Evolutionary conservation across 2,113 vertebrate genomes (phyloP), one percentile per base, ranked within the genome.

Genomic region (Podarcis cretensis): DNA sequence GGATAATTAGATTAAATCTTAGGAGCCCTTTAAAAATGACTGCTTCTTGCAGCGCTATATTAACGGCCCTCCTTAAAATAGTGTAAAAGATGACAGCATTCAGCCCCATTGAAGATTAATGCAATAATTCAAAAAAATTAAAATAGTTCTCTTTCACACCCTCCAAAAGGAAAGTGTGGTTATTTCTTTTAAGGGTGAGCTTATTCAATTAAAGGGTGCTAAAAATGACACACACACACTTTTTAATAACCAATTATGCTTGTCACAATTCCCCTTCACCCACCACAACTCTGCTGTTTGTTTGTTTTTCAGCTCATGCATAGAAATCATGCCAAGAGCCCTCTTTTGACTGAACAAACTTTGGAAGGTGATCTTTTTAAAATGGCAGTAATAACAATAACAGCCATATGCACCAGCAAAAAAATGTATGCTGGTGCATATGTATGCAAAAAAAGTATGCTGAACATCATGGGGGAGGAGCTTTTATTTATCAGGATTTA

Each of bases 181-280:
- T 79, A 20, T 65, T 81, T 63, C 79, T 12, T 40, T 23, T 5
- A 37, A 37, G 12, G 80, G 59, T 82, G 57, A 82, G 59, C 32
- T 82, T 82, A 40, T 23, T n/a, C 79, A 32, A 63, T 66, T 27
- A 66, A 82, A 82, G 32, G 35, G 32, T 40, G 59, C n/a, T 16
- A 81, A 21, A 4, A n/a, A 81, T 59, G 3, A 27, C 3, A 18
- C 6, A 2, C 6, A 18, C 6, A 2, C 6, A 25, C 30, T 68
- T 86, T 86, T 66, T 68, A 77, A 78, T 25, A 86, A 75, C 71
- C 80, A 75, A 82, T 66, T 75, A 83, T 27, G 18, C 30, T 75
- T 87, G 30, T 65, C 71, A 66, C 35, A 76, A 48, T 65, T 76
- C 25, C 30, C 63, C 87, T 75, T 35, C 57, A 63, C 35, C 79